phyloP scores from a whole-genome alignment of 2,113 vertebrate genomes.

The Leptosomus discolor region DNA sequence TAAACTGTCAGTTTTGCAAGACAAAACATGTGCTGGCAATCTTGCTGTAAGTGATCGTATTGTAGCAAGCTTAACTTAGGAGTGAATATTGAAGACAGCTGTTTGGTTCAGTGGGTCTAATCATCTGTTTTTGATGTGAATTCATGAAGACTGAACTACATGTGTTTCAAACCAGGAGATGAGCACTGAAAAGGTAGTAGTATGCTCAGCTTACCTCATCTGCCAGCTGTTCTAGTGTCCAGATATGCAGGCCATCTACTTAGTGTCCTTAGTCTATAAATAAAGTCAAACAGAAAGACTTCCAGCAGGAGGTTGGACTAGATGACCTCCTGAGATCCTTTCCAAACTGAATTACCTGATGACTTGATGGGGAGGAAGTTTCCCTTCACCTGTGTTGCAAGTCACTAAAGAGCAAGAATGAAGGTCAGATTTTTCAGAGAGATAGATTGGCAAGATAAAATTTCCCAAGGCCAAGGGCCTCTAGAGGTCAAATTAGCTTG shows the following conservation, averaged over 20 bases:
- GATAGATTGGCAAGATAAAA: not conserved
- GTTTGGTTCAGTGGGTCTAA: not conserved
- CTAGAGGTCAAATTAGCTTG: not conserved
- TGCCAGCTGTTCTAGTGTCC: not conserved
- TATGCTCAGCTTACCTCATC: not conserved
- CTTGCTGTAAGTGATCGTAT: not conserved
- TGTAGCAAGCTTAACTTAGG: not conserved
- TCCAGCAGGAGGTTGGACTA: not conserved
- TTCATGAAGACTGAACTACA: not conserved
- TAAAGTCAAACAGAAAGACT: not conserved
- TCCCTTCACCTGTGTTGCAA: not conserved
- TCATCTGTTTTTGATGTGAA: not conserved
- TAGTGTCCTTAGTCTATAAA: not conserved
- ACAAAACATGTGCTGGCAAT: not conserved
- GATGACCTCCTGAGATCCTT: not conserved
- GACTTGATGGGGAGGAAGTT: not conserved
- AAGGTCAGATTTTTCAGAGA: not conserved
- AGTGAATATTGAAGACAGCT: not conserved
- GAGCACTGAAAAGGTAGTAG: not conserved
- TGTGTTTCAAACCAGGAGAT: not conserved
- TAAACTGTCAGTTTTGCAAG: slow-evolving; percentile 15
- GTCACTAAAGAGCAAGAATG: not conserved
- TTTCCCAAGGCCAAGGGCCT: not conserved
- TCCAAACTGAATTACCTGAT: not conserved
- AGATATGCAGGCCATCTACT: not conserved